phyloP scores from a whole-genome alignment of 1,140 invertebrate genomes.

The Drosophila grimshawi region DNA sequence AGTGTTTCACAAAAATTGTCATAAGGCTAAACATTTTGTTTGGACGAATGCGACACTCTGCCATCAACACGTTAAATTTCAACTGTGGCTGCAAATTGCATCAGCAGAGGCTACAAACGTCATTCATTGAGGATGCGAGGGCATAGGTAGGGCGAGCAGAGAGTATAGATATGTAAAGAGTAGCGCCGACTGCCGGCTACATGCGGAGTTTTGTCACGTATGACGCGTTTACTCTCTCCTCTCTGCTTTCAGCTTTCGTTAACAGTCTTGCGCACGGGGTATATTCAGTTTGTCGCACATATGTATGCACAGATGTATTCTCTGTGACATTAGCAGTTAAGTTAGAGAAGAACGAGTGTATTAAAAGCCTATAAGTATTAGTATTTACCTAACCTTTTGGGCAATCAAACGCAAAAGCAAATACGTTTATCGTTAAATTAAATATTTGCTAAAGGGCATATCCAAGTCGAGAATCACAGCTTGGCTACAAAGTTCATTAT shows the following conservation, averaged over 20 bases:
- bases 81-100: conserved; percentile 59
- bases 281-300: background rate
- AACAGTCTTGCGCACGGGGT: background rate
- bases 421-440: too few relatives aligned
- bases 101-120: conserved; percentile 24
- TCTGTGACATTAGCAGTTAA: too few relatives aligned
- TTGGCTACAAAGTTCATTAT: background rate
- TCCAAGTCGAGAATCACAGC: background rate
- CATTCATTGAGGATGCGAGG: background rate
- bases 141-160: conserved; percentile 2
- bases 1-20: conserved; percentile 37
- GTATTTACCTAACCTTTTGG: background rate
- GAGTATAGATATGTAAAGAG: conserved; percentile 1
- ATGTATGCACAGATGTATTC: background rate
- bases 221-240: conserved; percentile 9
- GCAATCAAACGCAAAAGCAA: background rate
- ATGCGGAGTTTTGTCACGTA: conserved; percentile 28
- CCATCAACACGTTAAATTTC: conserved; percentile 59
- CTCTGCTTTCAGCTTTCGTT: background rate
- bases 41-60: conserved; percentile 25
- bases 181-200: conserved; percentile 18
- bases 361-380: too few relatives aligned
- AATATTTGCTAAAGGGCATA: conserved; percentile 8
- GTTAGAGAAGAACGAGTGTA: too few relatives aligned
- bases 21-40: conserved; percentile 63